Evolutionary conservation across 2,113 vertebrate genomes (phyloP).

Genomic region (Nothocercus nigrocapillus): DNA sequence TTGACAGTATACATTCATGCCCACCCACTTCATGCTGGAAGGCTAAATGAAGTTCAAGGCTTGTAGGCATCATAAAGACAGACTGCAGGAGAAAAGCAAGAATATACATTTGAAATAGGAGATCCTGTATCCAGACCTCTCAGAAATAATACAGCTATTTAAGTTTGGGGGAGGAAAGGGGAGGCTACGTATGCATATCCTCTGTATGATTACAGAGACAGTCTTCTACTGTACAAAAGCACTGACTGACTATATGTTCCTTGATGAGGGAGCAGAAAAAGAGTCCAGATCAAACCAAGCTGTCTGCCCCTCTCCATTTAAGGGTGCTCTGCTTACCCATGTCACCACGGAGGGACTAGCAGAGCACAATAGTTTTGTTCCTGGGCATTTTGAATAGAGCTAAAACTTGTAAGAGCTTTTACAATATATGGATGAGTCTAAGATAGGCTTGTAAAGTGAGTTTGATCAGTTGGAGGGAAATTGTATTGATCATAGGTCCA

Average conservation of each 20-base stretch:
- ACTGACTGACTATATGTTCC: neutral
- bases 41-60: neutral
- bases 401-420: neutral
- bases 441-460: neutral
- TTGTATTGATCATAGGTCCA: neutral
- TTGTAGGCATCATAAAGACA: neutral
- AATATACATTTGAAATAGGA: neutral
- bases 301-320: neutral
- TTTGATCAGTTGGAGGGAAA: neutral
- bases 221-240: neutral
- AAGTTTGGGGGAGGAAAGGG: neutral
- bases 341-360: neutral
- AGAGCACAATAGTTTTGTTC: neutral
- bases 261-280: neutral
- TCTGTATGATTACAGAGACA: neutral
- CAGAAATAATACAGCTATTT: neutral
- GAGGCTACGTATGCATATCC: neutral
- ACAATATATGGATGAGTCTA: neutral
- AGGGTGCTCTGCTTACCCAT: too few relatives aligned
- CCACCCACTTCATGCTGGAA: neutral
- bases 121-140: neutral
- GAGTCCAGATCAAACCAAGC: neutral
- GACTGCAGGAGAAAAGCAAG: neutral
- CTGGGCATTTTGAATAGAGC: neutral
- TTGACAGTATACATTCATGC: neutral